phyloP scores from a whole-genome alignment of 2,113 vertebrate genomes.

The Phocoena phocoena region DNA sequence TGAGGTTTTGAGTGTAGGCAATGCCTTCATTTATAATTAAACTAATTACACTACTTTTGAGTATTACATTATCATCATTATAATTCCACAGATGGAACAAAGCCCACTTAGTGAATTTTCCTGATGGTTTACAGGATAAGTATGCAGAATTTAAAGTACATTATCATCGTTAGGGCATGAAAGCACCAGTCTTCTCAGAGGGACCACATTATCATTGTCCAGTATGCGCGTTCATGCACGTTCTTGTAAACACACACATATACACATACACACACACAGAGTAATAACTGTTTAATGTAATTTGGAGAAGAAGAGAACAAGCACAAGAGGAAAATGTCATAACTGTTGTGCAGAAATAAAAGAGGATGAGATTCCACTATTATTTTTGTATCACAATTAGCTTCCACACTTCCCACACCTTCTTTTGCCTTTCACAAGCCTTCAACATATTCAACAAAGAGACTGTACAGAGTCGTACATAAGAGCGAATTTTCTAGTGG shows the following conservation, averaged over 20 bases:
- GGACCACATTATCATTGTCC: neutral
- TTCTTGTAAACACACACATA: neutral
- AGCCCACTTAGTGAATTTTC: neutral
- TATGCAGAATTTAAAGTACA: neutral
- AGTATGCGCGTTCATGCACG: fast-evolving
- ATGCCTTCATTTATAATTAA: slow-evolving; percentile 31
- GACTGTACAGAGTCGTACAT: neutral
- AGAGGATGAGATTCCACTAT: neutral
- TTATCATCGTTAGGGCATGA: neutral
- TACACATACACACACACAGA: neutral
- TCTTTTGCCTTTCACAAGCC: neutral
- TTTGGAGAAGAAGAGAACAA: neutral
- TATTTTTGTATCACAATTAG: neutral
- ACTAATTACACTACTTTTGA: neutral
- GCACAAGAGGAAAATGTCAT: neutral
- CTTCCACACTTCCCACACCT: neutral
- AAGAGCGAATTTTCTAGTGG: neutral
- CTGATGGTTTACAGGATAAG: neutral
- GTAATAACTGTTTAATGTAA: neutral
- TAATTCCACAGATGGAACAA: neutral
- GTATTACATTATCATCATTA: neutral
- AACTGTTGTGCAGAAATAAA: neutral
- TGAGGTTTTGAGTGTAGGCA: slow-evolving; percentile 58
- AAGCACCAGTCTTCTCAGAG: neutral
- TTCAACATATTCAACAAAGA: neutral